Evolutionary conservation across 2,888 invertebrate species (phyloP).

Genomic region (Tipula helvola): DNA sequence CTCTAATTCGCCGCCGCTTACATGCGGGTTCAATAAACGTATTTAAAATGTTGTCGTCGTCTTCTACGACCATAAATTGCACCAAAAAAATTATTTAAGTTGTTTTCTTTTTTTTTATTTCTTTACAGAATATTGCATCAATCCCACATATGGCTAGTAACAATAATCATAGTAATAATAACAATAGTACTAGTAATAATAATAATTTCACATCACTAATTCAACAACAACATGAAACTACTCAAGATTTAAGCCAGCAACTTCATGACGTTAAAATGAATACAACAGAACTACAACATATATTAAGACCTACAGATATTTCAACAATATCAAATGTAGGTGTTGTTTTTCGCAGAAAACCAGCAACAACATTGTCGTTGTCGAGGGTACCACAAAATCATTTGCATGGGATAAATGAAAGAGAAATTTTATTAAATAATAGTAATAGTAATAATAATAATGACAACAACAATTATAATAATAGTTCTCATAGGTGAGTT

Average conservation of each 20-base stretch:
- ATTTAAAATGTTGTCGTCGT: neutral
- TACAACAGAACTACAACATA: constrained; percentile 18
- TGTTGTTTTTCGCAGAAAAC: neutral
- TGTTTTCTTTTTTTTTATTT: neutral
- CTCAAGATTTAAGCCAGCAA: constrained; percentile 19
- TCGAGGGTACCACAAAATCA: neutral
- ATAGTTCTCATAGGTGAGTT: constrained; percentile 9
- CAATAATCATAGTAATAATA: neutral
- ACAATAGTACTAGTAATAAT: neutral
- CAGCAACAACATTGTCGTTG: neutral
- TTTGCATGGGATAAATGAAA: neutral
- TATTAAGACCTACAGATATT: constrained; percentile 10
- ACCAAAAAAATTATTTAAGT: neutral
- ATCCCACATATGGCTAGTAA: neutral
- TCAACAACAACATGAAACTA: constrained; percentile 20
- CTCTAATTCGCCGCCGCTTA: neutral
- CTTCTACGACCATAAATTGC: neutral
- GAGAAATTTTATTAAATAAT: constrained; percentile 11
- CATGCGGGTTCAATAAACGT: neutral
- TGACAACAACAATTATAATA: neutral
- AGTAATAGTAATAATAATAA: neutral
- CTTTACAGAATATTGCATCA: neutral
- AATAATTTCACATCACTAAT: constrained; percentile 19
- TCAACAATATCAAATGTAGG: constrained; percentile 10
- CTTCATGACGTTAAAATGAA: constrained; percentile 22